Percentiles rank a stretch among this genome's conserved stretches.
Evolutionary conservation across 2,888 invertebrate species (phyloP).

Genomic region (Operophtera brumata): DNA sequence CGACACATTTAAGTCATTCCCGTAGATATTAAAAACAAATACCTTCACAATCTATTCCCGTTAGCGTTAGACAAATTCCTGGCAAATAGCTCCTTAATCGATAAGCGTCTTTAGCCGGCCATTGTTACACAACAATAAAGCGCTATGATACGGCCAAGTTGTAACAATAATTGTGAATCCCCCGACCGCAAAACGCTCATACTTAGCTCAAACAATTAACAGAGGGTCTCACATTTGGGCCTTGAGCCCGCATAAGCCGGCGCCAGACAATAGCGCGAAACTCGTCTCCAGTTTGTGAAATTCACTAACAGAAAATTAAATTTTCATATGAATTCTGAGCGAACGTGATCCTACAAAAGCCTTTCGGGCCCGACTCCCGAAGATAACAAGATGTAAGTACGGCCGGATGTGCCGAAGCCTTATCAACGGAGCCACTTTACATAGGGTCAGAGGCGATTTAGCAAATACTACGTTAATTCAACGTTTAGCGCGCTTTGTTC

Average conservation of each 20-base stretch:
- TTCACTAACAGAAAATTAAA: constrained; percentile 75
- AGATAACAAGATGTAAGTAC: constrained; percentile 72
- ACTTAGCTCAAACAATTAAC: constrained; percentile 76
- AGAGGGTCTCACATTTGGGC: constrained; percentile 64
- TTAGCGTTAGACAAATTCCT: constrained; percentile 40
- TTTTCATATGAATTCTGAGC: constrained; percentile 74
- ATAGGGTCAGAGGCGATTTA: constrained; percentile 67
- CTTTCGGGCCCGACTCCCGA: constrained; percentile 60
- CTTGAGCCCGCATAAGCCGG: constrained; percentile 71
- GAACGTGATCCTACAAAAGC: constrained; percentile 69
- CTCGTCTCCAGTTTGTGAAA: constrained; percentile 66
- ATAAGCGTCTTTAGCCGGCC: constrained; percentile 45
- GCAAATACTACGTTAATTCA: constrained; percentile 66
- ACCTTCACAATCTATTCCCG: constrained; percentile 17
- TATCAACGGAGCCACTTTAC: constrained; percentile 65
- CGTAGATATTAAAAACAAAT: constrained; percentile 18
- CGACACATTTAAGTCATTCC: constrained; percentile 18
- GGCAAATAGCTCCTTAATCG: constrained; percentile 48
- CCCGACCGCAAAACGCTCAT: constrained; percentile 64
- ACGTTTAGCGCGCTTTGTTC: constrained; percentile 67
- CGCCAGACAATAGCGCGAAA: constrained; percentile 71
- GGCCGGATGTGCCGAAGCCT: constrained; percentile 59
- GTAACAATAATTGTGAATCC: constrained; percentile 71
- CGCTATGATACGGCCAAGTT: constrained; percentile 63
- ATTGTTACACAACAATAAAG: constrained; percentile 64